A percentile compares a stretch with the other conserved stretches of the same genome.
Conservation (phyloP, 2,113 vertebrate species). For the Neopipo cinnamomea region DNA sequence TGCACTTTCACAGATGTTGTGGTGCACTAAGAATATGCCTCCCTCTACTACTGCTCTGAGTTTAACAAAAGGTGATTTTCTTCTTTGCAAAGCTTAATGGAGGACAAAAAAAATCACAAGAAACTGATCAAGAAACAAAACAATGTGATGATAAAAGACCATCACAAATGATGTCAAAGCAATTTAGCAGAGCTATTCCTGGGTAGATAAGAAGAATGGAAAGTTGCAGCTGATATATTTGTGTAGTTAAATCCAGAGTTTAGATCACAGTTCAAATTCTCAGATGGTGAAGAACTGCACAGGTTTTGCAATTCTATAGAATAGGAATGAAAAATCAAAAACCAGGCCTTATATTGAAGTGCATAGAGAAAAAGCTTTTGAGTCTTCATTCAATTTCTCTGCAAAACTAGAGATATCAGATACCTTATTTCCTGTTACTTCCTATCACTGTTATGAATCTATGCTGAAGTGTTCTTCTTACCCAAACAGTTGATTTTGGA, state of each 20-base stretch:
- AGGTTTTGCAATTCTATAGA: not conserved
- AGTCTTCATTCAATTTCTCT: not conserved
- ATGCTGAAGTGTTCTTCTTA: not conserved
- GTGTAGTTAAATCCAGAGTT: not conserved
- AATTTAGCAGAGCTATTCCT: not conserved
- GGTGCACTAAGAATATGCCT: not conserved
- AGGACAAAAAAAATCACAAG: not conserved
- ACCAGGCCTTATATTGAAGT: not conserved
- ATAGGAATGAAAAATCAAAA: not conserved
- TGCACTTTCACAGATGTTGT: not conserved
- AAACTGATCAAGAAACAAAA: not conserved
- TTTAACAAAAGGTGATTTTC: not conserved
- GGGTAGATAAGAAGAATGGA: not conserved
- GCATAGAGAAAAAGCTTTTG: not conserved
- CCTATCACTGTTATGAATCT: fast-evolving
- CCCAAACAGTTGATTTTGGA: not conserved
- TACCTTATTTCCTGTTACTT: not conserved
- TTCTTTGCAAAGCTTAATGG: not conserved
- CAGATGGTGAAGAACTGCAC: not conserved
- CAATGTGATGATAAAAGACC: not conserved
- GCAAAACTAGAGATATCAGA: not conserved
- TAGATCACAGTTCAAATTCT: not conserved
- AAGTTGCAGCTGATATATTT: not conserved
- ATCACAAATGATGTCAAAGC: not conserved
- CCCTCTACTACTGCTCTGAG: not conserved